Evolutionary conservation across 2,797 vertebrate genomes (phyloP), one percentile per base, ranked within the genome.

Genomic region (Pitangus sulphuratus): DNA sequence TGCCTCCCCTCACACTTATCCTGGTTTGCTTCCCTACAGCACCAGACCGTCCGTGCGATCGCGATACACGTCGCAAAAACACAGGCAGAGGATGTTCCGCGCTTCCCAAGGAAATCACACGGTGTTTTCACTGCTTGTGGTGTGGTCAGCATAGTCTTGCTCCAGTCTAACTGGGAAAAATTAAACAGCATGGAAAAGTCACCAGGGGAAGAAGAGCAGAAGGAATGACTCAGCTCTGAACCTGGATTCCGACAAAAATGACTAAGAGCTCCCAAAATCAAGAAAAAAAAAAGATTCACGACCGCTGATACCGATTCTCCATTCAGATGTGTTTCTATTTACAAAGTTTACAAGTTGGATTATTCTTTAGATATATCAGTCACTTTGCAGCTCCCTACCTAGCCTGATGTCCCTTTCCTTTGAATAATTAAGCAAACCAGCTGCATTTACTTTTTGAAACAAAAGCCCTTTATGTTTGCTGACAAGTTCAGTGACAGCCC

Each of bases 161-260:
- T 95, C 92, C 61, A 24, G 60, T 54, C 74, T 71, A 83, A 72
- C 80, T 68, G 95, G 96, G 91, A 92, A 92, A 96, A 94, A 92
- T 95, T 89, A 95, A 96, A 48, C 87, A 88, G 57, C 76, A 19
- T 45, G 92, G 94, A 96, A 94, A 93, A 94, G 92, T 83, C 79
- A 47, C 87, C 11, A 9, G 82, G 87, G 79, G 69, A 96, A 91
- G 95, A 96, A 48, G 83, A 93, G 70, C 93, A 97, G 95, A 91
- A 97, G 93, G 84, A 96, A 71, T 95, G 92, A 95, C 95, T 97
- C 95, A 97, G 91, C 56, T 76, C 77, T 50, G 74, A 91, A 95
- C 91, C 80, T 92, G 95, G 87, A 95, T 77, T 79, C 86, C 84
- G 78, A 95, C 66, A 2, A 92, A 96, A 93, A 76, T 97, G 95